Evolutionary conservation across 2,797 vertebrate species (phyloP), one percentile per base, ranked within the genome.

Genomic region (Propithecus deckenii): DNA sequence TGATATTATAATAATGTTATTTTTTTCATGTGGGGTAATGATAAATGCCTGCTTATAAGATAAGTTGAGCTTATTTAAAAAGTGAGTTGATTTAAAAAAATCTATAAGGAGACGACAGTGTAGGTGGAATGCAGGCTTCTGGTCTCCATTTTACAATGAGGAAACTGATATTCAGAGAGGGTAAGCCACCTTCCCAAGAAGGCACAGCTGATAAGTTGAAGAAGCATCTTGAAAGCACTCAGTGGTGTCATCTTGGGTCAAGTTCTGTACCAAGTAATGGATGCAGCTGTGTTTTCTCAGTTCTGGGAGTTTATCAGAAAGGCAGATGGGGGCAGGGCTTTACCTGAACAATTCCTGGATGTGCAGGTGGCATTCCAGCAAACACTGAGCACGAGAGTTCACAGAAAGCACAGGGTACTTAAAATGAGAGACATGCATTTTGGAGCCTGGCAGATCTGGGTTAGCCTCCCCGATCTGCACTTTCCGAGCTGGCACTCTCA

Each of bases 261-360:
- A 61, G 71, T 57, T 88, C 63, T 28, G 11, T n/a, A n/a, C 46
- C 32, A 61, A 84, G 76, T 76, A 72, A 90, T 81, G 76, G 91
- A 48, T 71, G 91, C 71, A 67, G 67, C 85, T 95, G 79, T 46
- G 38, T 12, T 63, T 96, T 84, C 59, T 94, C 72, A 20, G 35
- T 59, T 90, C 88, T 32, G 35, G 55, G 71, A 86, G n/a, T 96
- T 30, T 85, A 85, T 96, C 96, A 92, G 32, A 74, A 89, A 96
- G 89, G 94, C 55, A 78, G 91, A 57, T 61, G 41, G 79, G 78
- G 90, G 65, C 87, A 90, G 55, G 84, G 76, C 75, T 95, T 65
- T 81, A 59, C 5, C 15, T 35, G 43, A 74, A 18, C 43, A 28
- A 81, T 59, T 89, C n/a, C 65, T 50, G 14, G 52, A 28, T n/a